Evolutionary conservation across 2,888 invertebrate species (phyloP), one percentile per base, ranked within the genome.

Genomic region (Dendrolimus houi): DNA sequence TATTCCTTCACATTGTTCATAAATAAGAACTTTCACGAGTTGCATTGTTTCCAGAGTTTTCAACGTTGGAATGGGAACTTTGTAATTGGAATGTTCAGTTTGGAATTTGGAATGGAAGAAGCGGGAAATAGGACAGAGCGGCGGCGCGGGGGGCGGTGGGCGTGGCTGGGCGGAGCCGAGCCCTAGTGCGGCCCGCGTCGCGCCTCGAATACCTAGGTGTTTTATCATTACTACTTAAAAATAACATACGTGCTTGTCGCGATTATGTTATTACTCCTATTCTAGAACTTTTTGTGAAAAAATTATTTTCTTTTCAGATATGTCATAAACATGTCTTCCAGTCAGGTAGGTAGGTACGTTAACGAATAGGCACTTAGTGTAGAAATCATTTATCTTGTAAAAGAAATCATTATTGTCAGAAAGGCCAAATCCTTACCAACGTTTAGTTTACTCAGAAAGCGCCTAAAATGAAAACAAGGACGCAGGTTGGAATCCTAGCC

Each of bases 31-130:
- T 59, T 68, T 60, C 65, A 67, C 61, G 69, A 66, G 64, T 63
- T 63, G 71, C 75, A 76, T 77, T 69, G 77, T 78, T 77, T 68
- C 65, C 64, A 54, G 65, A 63, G 69, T 67, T 66, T 66, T 62
- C 63, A 60, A 58, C 67, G 56, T 58, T 64, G 66, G 70, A 77
- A 83, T 83, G 78, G 76, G 75, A 74, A 77, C 83, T 85, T 84
- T 82, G 71, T 74, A 79, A 79, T 77, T 79, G 74, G 65, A 67
- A 74, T 74, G 67, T 73, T 72, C 47, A 47, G 47, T 47, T 29
- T 65, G 79, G 77, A 72, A 78, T 83, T 82, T 63, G 80, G 78
- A 79, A 83, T 83, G 81, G 75, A 77, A 77, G 79, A 83, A 71
- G 71, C 65, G 69, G 75, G 68, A 78, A 79, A 78, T 72, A 67